Percentiles rank a stretch among this genome's conserved stretches.
Evolutionary conservation across 2,888 invertebrate genomes (phyloP).

Genomic region (Desoria tigrina): DNA sequence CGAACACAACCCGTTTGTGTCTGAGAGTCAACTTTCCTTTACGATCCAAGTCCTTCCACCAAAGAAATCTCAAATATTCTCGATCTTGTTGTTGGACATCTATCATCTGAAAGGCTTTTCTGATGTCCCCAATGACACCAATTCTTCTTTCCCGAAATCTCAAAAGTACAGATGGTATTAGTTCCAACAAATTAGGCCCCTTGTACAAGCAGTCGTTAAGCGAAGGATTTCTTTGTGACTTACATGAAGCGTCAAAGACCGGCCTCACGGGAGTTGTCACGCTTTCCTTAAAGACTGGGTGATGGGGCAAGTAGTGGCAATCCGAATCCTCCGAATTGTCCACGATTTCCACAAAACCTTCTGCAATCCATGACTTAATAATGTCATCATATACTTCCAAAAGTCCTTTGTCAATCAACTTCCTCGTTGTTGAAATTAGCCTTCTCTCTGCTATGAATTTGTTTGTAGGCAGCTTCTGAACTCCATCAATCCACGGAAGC

Average conservation of each 20-base stretch:
- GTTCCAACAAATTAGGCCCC: too few relatives aligned
- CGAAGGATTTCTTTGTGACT: conserved; percentile 18
- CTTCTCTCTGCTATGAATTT: conserved; percentile 14
- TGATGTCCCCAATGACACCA: too few relatives aligned
- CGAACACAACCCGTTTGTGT: not conserved
- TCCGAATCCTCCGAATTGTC: conserved; percentile 30
- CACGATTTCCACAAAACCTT: conserved; percentile 53
- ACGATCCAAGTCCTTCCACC: not conserved
- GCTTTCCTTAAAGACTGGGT: conserved; percentile 39
- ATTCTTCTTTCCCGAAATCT: too few relatives aligned
- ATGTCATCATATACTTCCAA: conserved; percentile 17
- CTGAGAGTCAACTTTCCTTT: not conserved
- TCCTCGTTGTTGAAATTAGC: conserved; percentile 7
- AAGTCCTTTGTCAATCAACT: not conserved
- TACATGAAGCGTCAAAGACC: conserved; percentile 24
- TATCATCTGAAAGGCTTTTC: too few relatives aligned
- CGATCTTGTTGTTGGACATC: too few relatives aligned
- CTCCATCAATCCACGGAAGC: conserved; percentile 55
- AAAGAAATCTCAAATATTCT: too few relatives aligned
- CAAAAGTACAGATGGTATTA: too few relatives aligned
- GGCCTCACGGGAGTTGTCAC: conserved; percentile 21
- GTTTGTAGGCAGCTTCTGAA: conserved; percentile 50
- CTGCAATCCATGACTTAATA: conserved; percentile 21
- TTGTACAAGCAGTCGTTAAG: conserved; percentile 33
- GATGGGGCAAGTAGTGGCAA: conserved; percentile 39